phyloP scores from a whole-genome alignment of 2,888 invertebrate genomes.

The Allacma fusca region DNA sequence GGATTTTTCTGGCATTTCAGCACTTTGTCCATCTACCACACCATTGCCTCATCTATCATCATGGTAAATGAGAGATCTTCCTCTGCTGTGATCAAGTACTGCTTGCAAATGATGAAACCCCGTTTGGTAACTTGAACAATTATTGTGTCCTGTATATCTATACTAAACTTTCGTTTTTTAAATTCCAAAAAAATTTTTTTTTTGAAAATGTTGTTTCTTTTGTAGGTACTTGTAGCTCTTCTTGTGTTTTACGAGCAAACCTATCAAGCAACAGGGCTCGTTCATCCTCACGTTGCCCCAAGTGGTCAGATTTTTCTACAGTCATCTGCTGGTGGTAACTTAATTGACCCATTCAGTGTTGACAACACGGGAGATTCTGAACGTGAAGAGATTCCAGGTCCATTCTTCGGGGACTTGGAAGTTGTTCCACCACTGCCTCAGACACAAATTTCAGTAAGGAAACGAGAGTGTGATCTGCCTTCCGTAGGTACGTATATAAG shows the following conservation, averaged over 20 bases:
- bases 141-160: neutral
- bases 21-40: neutral
- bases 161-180: neutral
- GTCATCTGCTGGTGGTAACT: neutral
- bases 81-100: neutral
- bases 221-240: constrained; percentile 6
- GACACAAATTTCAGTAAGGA: constrained; percentile 37
- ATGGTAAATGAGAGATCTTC: neutral
- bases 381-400: constrained; percentile 13
- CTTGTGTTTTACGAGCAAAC: constrained; percentile 23
- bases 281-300: constrained; percentile 28
- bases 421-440: neutral
- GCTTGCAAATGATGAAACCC: constrained; percentile 26
- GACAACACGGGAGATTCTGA: neutral
- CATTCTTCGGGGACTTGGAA: constrained; percentile 9
- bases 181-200: neutral
- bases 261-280: neutral
- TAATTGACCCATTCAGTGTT: constrained; percentile 10
- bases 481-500: constrained; percentile 51
- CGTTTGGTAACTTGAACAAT: constrained; percentile 22
- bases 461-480: constrained; percentile 54
- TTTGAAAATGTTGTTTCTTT: neutral
- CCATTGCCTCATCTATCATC: neutral
- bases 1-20: too few relatives aligned
- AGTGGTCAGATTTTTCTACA: constrained; percentile 28